Percentiles rank a stretch among this genome's conserved stretches.
Evolutionary conservation across 2,113 vertebrate species (phyloP).

Genomic region (Mesocricetus auratus): DNA sequence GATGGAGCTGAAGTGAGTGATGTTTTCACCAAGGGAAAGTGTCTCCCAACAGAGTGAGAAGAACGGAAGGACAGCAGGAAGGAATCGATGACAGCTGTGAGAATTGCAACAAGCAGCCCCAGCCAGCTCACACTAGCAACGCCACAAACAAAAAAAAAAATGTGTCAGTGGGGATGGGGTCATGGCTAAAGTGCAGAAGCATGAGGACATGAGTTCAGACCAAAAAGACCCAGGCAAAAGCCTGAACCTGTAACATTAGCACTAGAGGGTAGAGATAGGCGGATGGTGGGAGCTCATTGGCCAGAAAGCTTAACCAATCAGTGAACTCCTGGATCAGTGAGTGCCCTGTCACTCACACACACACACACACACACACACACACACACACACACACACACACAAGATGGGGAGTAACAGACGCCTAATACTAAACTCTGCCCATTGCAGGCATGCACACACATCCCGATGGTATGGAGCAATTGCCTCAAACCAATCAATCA

Average conservation of each 20-base stretch:
- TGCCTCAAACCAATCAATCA: neutral
- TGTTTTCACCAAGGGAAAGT: neutral
- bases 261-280: neutral
- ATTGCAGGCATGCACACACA: neutral
- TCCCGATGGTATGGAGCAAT: too few species aligned
- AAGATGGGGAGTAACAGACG: neutral
- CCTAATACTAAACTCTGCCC: neutral
- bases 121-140: neutral
- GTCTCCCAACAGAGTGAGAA: neutral
- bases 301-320: neutral
- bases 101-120: neutral
- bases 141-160: neutral
- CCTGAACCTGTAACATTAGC: neutral
- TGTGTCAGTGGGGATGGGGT: accelerated
- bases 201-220: neutral
- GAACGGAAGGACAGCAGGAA: neutral
- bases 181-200: neutral
- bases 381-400: neutral
- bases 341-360: neutral
- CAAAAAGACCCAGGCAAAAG: neutral
- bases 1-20: neutral
- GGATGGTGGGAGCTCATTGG: neutral
- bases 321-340: neutral
- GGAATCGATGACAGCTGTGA: neutral
- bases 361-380: neutral